Conservation (phyloP, 1,140 invertebrate species). For the Halictus rubicundus region DNA sequence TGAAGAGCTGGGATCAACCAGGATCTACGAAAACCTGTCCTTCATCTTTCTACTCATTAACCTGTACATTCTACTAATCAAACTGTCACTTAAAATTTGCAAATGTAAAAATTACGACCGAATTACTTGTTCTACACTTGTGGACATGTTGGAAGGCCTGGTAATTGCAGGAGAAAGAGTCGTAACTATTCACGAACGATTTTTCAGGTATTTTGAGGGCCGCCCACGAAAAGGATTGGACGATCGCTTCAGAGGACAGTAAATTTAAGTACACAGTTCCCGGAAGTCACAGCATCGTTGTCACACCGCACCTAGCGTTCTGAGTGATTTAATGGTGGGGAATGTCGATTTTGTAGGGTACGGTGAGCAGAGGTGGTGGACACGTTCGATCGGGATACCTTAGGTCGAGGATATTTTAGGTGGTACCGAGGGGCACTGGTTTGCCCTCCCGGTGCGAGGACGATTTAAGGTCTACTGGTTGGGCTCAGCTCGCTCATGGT, state of each 20-base stretch:
- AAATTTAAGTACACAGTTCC: constrained; percentile 1
- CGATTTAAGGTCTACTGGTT: constrained; percentile 73
- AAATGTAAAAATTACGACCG: no score
- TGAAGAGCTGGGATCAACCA: no score
- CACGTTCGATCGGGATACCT: constrained; percentile 67
- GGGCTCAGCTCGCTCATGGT: constrained; percentile 69
- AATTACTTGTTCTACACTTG: no score
- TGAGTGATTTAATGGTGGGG: constrained; percentile 46
- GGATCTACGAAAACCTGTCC: no score
- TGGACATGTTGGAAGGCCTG: no score
- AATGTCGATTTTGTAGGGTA: constrained; percentile 47
- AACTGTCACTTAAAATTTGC: no score
- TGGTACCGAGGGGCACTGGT: constrained; percentile 60
- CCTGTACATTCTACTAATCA: no score
- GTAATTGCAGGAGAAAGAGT: no score
- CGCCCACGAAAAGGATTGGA: not conserved
- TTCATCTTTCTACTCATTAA: no score
- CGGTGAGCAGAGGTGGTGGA: constrained; percentile 24
- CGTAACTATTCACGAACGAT: no score
- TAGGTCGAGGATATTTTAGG: constrained; percentile 69
- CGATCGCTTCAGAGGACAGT: not conserved
- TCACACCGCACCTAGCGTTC: constrained; percentile 25
- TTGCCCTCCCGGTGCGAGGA: constrained; percentile 70
- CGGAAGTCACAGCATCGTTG: constrained; percentile 45
- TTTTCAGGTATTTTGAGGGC: no score